Conservation (phyloP, 2,888 invertebrate species). For the Pegoplata infirma region DNA sequence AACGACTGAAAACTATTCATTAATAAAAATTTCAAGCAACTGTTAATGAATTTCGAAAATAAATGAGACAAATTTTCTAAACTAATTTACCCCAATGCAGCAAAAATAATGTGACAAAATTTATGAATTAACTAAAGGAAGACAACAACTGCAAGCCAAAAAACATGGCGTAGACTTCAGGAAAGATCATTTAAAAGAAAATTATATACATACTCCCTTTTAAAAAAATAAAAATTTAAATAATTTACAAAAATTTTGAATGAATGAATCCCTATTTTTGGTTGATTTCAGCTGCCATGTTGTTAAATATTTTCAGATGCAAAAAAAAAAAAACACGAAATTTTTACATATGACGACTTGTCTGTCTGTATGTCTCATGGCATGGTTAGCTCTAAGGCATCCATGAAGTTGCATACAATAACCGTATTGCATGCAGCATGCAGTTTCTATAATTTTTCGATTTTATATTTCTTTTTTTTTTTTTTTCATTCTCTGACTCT, state of each 20-base stretch:
- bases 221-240: background rate
- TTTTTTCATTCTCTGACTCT: slow-evolving; percentile 28
- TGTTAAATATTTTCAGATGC: slow-evolving; percentile 49
- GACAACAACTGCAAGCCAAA: slow-evolving; percentile 55
- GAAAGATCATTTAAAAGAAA: slow-evolving; percentile 28
- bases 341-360: slow-evolving; percentile 45
- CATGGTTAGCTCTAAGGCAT: slow-evolving; percentile 62
- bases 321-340: slow-evolving; percentile 22
- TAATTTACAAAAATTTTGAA: slow-evolving; percentile 19
- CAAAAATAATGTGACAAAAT: slow-evolving; percentile 58
- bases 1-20: slow-evolving; percentile 48
- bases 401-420: slow-evolving; percentile 56
- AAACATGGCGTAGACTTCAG: slow-evolving; percentile 46
- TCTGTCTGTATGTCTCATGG: slow-evolving; percentile 51
- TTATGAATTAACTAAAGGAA: slow-evolving; percentile 61
- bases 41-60: slow-evolving; percentile 62
- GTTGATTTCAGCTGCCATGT: slow-evolving; percentile 61
- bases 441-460: slow-evolving; percentile 12
- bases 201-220: slow-evolving; percentile 16
- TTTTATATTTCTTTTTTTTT: background rate
- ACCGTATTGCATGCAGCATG: slow-evolving; percentile 44
- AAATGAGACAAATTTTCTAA: slow-evolving; percentile 62
- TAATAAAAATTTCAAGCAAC: slow-evolving; percentile 52
- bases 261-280: slow-evolving; percentile 58
- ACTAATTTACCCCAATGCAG: slow-evolving; percentile 54